Evolutionary conservation across 2,888 invertebrate genomes (phyloP), one percentile per base, ranked within the genome.

Genomic region (Nomada fabriciana): DNA sequence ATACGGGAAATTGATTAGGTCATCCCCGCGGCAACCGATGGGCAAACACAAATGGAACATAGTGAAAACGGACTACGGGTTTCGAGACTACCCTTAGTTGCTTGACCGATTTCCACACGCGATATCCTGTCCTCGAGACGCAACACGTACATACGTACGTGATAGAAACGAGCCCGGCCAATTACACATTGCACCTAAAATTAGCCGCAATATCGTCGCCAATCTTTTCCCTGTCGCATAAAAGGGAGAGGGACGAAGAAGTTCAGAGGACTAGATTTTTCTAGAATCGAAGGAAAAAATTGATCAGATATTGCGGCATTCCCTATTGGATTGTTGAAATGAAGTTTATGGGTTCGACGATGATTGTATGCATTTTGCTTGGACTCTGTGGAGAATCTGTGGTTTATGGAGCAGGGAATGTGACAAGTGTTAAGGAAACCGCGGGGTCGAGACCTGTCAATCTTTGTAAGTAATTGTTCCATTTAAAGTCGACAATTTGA

Each of bases 1-100:
- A 61, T 74, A 69, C 63, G 70, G 71, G 65, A 72, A 89, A 92
- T 92, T 93, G 93, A 93, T 93, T 91, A 91, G 91, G 91, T 91
- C 92, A 89, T 93, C 93, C 90, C 93, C 93, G 91, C 88, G 93
- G 93, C 93, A 93, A 93, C 93, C 89, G 85, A 87, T 89, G 89
- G 88, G 63, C 93, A 93, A 93, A 93, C 93, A 93, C 83, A 77
- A 88, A 90, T 83, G 80, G 84, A 83, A 76, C 61, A 47, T 42
- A 68, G 67, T 23, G 50, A 15, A 36, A 60, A 53, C 57, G 61
- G 47, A 65, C n/a, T 47, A 64, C n/a, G 50, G 53, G 55, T 42
- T 60, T 80, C 71, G 79, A 76, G 43, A 65, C 64, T 64, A n/a
- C 47, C 60, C 64, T 63, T 83, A 87, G 86, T 87, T 76, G 76